These are phyloP conservation scores for Stichopus chloronotus DNA, from an alignment of 35 echinoderm and acorn worm species.

Conservation along the genomic window DNA sequence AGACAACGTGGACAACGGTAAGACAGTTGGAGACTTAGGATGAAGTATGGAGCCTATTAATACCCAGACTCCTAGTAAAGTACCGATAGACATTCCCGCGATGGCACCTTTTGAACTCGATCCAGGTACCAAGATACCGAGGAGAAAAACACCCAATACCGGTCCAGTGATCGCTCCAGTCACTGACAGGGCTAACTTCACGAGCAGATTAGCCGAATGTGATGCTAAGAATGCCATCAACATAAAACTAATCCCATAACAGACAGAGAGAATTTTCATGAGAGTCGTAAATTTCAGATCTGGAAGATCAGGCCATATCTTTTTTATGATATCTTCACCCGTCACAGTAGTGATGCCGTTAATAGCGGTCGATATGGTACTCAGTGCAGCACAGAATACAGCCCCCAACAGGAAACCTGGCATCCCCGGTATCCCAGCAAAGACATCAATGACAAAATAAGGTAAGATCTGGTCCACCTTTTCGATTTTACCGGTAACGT, in stretches of 20 bases:
- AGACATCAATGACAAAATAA: constrained; percentile 33
- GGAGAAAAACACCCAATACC: neutral
- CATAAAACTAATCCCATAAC: neutral
- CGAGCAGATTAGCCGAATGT: neutral
- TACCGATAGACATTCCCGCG: neutral
- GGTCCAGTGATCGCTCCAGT: neutral
- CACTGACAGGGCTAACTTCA: neutral
- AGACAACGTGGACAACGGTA: neutral
- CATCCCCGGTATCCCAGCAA: constrained; percentile 11
- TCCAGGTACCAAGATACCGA: neutral
- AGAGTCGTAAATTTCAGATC: neutral
- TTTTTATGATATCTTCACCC: constrained; percentile 11
- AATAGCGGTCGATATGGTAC: constrained; percentile 27
- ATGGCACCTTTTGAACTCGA: neutral
- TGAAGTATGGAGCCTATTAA: neutral
- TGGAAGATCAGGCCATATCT: neutral
- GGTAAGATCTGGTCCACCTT: constrained; percentile 31
- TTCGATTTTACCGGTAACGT: neutral
- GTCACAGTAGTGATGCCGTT: neutral
- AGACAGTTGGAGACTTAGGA: neutral
- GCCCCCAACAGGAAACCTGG: constrained; percentile 1
- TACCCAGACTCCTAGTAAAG: neutral
- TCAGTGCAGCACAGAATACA: neutral
- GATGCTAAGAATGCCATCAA: neutral
- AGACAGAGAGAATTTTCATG: neutral